Conservation (phyloP, 2,113 vertebrate species). For the Nymphicus hollandicus region DNA sequence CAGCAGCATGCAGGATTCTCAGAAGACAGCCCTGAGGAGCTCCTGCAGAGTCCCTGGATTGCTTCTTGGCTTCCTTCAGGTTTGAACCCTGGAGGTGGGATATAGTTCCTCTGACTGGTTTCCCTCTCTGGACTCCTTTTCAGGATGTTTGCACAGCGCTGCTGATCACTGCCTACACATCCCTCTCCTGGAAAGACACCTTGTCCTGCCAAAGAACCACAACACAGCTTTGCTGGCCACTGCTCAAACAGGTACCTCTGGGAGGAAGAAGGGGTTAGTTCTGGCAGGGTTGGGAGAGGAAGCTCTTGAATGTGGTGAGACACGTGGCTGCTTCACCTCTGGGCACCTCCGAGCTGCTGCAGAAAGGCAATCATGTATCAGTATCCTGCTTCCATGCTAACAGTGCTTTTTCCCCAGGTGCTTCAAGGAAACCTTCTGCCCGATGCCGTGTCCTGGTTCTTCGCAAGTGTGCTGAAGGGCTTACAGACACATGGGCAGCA, state of each 20-base stretch:
- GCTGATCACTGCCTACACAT: constrained; percentile 87
- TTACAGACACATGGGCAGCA: constrained; percentile 94
- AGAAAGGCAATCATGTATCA: neutral
- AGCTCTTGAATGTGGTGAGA: neutral
- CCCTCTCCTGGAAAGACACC: constrained; percentile 93
- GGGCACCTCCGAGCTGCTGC: neutral
- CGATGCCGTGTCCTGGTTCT: constrained; percentile 92
- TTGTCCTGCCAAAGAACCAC: constrained; percentile 90
- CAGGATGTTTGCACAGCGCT: constrained; percentile 89
- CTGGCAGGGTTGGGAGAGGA: neutral
- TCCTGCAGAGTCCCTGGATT: neutral
- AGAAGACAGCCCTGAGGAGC: neutral
- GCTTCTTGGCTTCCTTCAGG: neutral
- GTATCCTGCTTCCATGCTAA: neutral
- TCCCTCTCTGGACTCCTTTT: neutral
- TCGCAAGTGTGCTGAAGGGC: constrained; percentile 85
- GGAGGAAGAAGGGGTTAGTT: neutral
- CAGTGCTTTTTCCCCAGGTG: constrained; percentile 75
- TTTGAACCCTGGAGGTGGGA: neutral
- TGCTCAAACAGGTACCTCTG: constrained; percentile 86
- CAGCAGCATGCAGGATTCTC: neutral
- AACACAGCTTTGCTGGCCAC: constrained; percentile 90
- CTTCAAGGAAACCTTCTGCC: constrained; percentile 83
- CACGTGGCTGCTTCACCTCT: neutral
- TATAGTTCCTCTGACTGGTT: neutral